Evolutionary conservation across 2,797 vertebrate species (phyloP), one percentile per base, ranked within the genome.

Genomic region (Pangasius larnaudii): DNA sequence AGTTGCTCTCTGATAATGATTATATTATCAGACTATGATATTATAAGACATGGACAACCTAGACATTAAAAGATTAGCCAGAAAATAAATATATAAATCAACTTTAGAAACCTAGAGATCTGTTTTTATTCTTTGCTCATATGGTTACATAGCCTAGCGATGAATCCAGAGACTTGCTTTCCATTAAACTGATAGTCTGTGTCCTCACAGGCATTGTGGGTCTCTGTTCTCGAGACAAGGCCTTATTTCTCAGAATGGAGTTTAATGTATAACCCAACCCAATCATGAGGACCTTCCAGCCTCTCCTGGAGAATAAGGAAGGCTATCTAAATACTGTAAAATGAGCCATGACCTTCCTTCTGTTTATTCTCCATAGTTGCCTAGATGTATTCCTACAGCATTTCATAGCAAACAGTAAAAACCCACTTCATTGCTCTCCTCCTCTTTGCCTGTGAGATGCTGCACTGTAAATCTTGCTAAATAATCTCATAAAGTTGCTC

Each of bases 61-160:
- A 5, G 1, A 69, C 72, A 78, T 78, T 84, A 63, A 84, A 77
- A 46, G 69, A 74, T 84, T 74, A 88, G 24, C 22, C 33, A 67
- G 27, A 63, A 77, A 67, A 58, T 51, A 74, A 75, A 59, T 39
- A 53, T 39, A 67, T 30, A 65, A 77, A 30, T 78, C 58, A 24
- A 67, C 86, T 72, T 65, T 27, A 36, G 56, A 72, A 82, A 36
- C 51, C 5, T 8, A 18, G 69, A 65, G 33, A 56, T 75, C n/a
- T 49, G 36, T 81, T 87, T 71, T 71, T 83, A 46, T 87, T 61
- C 9, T 71, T 61, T 24, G 51, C 18, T 46, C 71, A 85, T 59
- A 84, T 88, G 46, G 59, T 51, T 39, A n/a, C 10, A 53, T 46
- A 84, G 46, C 24, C 16, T 30, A 56, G 72, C 27, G 18, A 30